Evolutionary conservation across 2,888 invertebrate species (phyloP).

Genomic region (Spilosoma lubricipeda): DNA sequence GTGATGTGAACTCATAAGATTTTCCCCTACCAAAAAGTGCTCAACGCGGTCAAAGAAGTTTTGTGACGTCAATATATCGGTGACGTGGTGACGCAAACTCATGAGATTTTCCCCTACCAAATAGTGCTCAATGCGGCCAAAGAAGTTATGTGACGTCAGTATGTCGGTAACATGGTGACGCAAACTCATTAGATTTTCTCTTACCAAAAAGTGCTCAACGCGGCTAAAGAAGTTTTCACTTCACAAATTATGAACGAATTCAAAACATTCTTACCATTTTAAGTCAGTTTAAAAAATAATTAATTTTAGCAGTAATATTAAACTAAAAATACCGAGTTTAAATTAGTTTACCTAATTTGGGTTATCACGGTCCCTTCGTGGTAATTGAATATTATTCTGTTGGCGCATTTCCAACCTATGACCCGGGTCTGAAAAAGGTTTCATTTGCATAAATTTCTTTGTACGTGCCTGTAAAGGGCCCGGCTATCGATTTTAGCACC

Average conservation of each 20-base stretch:
- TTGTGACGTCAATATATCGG: too few species aligned
- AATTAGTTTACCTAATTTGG: conserved; percentile 15
- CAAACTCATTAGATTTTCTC: too few species aligned
- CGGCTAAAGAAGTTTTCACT: too few species aligned
- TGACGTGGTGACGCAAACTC: too few species aligned
- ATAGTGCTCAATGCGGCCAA: too few species aligned
- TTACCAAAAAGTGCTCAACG: too few species aligned
- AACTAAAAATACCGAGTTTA: neutral
- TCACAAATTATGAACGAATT: neutral
- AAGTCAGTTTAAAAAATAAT: neutral
- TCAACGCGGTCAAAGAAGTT: too few species aligned
- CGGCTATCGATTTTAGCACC: conserved; percentile 31
- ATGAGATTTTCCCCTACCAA: too few species aligned
- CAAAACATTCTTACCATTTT: neutral
- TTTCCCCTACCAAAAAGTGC: too few species aligned
- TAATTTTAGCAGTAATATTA: neutral
- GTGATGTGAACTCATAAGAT: too few species aligned
- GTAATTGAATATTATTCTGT: conserved; percentile 42
- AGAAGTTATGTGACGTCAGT: too few species aligned
- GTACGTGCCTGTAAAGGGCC: conserved; percentile 9
- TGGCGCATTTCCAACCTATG: conserved; percentile 21
- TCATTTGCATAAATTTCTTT: conserved; percentile 39
- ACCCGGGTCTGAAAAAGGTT: conserved; percentile 31
- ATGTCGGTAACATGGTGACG: too few species aligned
- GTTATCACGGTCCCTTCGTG: conserved; percentile 11